Percentiles rank a stretch among this genome's conserved stretches.
Conservation (phyloP, 1,140 invertebrate genomes). For the Antheraea pernyi region DNA sequence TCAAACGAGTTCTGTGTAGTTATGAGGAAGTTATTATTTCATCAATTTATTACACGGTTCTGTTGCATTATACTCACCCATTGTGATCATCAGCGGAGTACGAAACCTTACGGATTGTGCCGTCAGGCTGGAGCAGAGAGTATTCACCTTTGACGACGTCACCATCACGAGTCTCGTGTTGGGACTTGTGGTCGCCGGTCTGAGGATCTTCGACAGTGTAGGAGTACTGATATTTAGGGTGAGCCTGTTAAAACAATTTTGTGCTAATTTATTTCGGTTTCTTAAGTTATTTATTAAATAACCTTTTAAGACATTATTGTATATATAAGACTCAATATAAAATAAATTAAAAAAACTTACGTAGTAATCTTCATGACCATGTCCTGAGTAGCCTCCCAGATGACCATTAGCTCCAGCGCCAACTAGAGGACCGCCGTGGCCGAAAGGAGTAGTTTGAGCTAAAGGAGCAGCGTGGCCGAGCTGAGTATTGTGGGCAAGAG, state of each 20-base stretch:
- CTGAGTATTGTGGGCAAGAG: slow-evolving; percentile 39
- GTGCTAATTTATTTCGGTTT: not conserved
- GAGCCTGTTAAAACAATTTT: slow-evolving; percentile 46
- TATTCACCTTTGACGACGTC: slow-evolving; percentile 82
- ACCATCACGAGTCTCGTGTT: slow-evolving; percentile 76
- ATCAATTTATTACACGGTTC: slow-evolving; percentile 25
- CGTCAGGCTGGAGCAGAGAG: slow-evolving; percentile 76
- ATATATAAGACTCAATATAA: not conserved
- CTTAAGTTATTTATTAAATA: no score
- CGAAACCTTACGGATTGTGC: slow-evolving; percentile 60
- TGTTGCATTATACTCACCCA: slow-evolving; percentile 39
- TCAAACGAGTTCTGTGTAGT: slow-evolving; percentile 34
- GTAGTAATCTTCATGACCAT: slow-evolving; percentile 49
- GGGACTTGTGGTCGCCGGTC: slow-evolving; percentile 77
- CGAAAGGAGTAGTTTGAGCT: slow-evolving; percentile 28
- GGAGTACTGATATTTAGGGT: slow-evolving; percentile 77
- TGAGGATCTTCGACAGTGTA: slow-evolving; percentile 75
- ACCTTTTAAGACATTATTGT: not conserved
- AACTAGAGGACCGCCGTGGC: slow-evolving; percentile 23
- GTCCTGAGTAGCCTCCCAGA: slow-evolving; percentile 27
- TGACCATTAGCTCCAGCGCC: slow-evolving; percentile 24
- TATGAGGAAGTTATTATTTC: slow-evolving; percentile 40
- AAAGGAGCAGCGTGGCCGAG: slow-evolving; percentile 32
- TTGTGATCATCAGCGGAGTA: slow-evolving; percentile 68
- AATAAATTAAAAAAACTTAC: slow-evolving; percentile 39